Conservation (phyloP, 1,140 invertebrate species). For the Chironomus striatipennis region DNA sequence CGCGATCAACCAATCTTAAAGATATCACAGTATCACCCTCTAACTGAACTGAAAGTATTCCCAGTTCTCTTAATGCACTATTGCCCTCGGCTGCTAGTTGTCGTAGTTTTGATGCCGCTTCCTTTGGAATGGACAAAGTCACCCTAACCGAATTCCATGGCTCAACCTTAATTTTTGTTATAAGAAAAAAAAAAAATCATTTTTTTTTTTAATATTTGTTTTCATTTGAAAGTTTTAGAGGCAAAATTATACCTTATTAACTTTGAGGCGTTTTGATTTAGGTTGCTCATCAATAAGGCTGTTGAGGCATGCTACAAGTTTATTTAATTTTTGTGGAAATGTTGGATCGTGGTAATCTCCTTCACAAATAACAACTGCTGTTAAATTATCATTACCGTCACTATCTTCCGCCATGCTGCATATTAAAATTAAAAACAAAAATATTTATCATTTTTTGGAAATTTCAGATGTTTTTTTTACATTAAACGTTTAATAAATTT, state of each 20-base stretch:
- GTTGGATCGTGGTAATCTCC: conserved; percentile 26
- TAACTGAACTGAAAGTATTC: conserved; percentile 90
- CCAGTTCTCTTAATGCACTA: conserved; percentile 75
- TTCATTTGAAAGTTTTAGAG: background rate
- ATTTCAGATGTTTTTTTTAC: too few species aligned
- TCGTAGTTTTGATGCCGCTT: conserved; percentile 81
- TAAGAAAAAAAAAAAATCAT: background rate
- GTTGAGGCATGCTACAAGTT: conserved; percentile 24
- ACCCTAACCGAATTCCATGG: conserved; percentile 97
- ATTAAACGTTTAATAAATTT: too few species aligned
- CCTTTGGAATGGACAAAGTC: conserved; percentile 90
- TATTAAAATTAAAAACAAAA: background rate
- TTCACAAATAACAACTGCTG: conserved; percentile 27
- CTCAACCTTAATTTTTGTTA: conserved; percentile 61
- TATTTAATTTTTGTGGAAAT: conserved; percentile 27
- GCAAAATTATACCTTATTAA: conserved; percentile 25
- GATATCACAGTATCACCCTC: conserved; percentile 93
- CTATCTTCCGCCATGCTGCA: conserved; percentile 27
- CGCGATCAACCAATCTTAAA: conserved; percentile 67
- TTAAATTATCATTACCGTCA: conserved; percentile 27
- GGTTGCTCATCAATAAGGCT: conserved; percentile 25
- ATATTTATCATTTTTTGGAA: too few species aligned
- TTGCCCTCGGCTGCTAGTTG: conserved; percentile 85
- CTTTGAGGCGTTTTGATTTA: conserved; percentile 25
- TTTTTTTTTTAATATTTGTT: background rate